Percentiles rank a stretch among this genome's conserved stretches.
phyloP scores from a whole-genome alignment of 2,888 invertebrate genomes.

The Lasioglossum oenotherae region DNA sequence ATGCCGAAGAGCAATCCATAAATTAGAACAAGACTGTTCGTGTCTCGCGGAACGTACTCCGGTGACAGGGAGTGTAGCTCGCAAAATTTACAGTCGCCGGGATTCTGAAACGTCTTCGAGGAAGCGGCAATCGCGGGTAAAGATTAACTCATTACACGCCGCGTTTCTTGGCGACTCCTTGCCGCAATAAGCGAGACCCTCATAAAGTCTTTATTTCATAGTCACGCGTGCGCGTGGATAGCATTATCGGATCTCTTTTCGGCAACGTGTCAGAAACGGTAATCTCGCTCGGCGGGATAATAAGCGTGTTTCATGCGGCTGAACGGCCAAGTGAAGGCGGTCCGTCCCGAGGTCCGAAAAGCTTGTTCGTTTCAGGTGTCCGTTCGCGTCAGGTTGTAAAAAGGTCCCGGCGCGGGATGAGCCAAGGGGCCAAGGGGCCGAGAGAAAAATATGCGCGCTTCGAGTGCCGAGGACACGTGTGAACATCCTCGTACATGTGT shows the following conservation, averaged over 20 bases:
- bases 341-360: not conserved
- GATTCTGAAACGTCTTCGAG: constrained; percentile 12
- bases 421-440: not conserved
- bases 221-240: not conserved
- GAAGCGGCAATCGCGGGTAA: constrained; percentile 10
- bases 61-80: not conserved
- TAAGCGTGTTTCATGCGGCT: constrained; percentile 8
- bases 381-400: constrained; percentile 18
- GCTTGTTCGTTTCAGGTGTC: constrained; percentile 10
- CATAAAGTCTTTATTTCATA: constrained; percentile 37
- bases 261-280: constrained; percentile 1
- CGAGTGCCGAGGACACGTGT: constrained; percentile 58
- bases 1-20: not conserved
- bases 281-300: not conserved
- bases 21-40: not conserved
- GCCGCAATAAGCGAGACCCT: constrained; percentile 12
- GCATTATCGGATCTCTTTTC: constrained; percentile 11
- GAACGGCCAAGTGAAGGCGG: not conserved
- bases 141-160: constrained; percentile 43
- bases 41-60: not conserved
- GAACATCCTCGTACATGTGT: constrained; percentile 71
- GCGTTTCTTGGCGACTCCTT: constrained; percentile 5
- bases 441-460: constrained; percentile 5
- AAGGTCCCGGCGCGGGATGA: constrained; percentile 5
- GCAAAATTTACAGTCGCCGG: not conserved